Evolutionary conservation across 2,888 invertebrate genomes (phyloP).

Genomic region (Apantesis nais): DNA sequence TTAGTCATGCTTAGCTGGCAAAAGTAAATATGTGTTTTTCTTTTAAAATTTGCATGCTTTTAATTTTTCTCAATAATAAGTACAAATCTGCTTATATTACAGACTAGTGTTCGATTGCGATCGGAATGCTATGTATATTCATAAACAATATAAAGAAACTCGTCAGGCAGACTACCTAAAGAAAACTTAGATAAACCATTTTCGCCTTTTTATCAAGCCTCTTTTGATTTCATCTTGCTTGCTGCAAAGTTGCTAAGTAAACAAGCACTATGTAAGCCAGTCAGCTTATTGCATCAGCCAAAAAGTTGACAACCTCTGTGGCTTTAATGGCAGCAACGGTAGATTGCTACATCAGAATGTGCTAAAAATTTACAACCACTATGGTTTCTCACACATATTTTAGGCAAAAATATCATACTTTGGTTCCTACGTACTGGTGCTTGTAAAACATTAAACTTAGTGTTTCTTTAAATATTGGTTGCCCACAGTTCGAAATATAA

Average conservation of each 20-base stretch:
- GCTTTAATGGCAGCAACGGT: conserved; percentile 59
- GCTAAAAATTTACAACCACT: conserved; percentile 49
- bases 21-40: too few species aligned
- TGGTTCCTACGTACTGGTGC: not conserved
- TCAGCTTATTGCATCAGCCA: conserved; percentile 80
- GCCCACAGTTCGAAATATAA: not conserved
- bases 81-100: conserved; percentile 32
- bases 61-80: not conserved
- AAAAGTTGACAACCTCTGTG: conserved; percentile 66
- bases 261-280: conserved; percentile 68
- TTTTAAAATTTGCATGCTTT: too few species aligned
- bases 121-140: conserved; percentile 30
- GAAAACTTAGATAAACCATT: conserved; percentile 42
- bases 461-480: not conserved
- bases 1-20: too few species aligned
- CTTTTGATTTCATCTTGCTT: conserved; percentile 55
- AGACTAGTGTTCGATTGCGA: conserved; percentile 39
- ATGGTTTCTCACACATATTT: conserved; percentile 31
- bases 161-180: conserved; percentile 39
- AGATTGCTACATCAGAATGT: conserved; percentile 62
- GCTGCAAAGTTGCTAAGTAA: conserved; percentile 54
- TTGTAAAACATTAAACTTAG: not conserved
- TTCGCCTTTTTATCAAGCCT: conserved; percentile 51
- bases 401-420: conserved; percentile 20
- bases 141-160: conserved; percentile 34